Evolutionary conservation across 1,140 invertebrate genomes (phyloP).

Genomic region (Aphis craccivora): DNA sequence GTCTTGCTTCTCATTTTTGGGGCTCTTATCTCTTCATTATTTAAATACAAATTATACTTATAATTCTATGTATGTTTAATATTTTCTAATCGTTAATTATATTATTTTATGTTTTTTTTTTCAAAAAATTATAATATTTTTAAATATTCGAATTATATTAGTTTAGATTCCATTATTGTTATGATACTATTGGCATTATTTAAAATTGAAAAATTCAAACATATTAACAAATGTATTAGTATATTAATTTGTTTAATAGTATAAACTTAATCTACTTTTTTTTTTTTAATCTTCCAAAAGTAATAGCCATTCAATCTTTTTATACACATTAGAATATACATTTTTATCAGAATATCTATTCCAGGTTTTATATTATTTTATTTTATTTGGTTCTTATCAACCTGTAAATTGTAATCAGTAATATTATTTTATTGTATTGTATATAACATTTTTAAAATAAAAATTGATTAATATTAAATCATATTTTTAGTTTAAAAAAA

Average conservation of each 20-base stretch:
- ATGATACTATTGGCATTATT: constrained; percentile 35
- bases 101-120: constrained; percentile 45
- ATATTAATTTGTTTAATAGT: constrained; percentile 19
- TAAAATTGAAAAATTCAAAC: constrained; percentile 10
- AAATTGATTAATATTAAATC: constrained; percentile 56
- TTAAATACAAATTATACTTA: constrained; percentile 57
- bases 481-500: constrained; percentile 55
- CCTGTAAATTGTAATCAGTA: constrained; percentile 35
- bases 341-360: constrained; percentile 43
- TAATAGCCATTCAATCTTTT: constrained; percentile 6
- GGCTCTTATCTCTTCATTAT: constrained; percentile 51
- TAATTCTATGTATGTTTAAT: constrained; percentile 55
- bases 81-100: constrained; percentile 56
- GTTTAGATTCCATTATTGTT: constrained; percentile 49
- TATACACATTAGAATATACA: constrained; percentile 27
- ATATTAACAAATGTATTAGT: constrained; percentile 11
- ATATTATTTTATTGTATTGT: constrained; percentile 55
- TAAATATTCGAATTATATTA: constrained; percentile 41
- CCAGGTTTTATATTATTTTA: constrained; percentile 51
- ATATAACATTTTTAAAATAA: constrained; percentile 52
- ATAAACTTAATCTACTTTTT: constrained; percentile 1
- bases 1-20: constrained; percentile 41
- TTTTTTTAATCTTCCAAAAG: constrained; percentile 5
- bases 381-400: constrained; percentile 43
- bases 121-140: constrained; percentile 15